These are phyloP conservation scores for Drosophila littoralis DNA, from an alignment of 1,140 invertebrate species.

Conservation along the genomic window DNA sequence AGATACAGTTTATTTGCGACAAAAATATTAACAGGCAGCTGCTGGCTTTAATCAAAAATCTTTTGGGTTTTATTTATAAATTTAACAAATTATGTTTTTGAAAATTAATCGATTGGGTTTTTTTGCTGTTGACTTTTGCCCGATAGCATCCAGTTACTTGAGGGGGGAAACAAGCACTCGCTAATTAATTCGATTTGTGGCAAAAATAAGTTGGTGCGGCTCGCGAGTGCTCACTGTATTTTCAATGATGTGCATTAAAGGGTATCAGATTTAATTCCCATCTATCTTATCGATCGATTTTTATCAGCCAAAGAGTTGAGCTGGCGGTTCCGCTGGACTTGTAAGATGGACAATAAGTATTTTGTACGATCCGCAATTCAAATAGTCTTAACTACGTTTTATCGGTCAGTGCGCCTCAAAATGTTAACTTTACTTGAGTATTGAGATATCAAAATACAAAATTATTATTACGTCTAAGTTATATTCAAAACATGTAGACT, in stretches of 20 bases:
- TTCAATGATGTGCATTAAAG: constrained; percentile 14
- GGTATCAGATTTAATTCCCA: constrained; percentile 2
- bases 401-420: background rate
- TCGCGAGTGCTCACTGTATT: background rate
- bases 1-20: background rate
- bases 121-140: background rate
- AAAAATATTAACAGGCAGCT: constrained; percentile 11
- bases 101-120: background rate
- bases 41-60: constrained; percentile 5
- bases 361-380: background rate
- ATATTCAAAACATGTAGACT: no score
- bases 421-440: background rate
- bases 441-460: no score
- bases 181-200: constrained; percentile 59
- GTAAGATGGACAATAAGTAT: constrained; percentile 1
- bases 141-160: background rate
- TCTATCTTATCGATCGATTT: constrained; percentile 28
- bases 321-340: constrained; percentile 12
- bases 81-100: constrained; percentile 16
- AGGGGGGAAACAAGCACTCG: constrained; percentile 2
- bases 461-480: no score
- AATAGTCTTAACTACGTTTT: constrained; percentile 8
- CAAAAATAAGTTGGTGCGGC: background rate
- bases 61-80: constrained; percentile 2
- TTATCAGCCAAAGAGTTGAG: constrained; percentile 28